Evolutionary conservation across 1,140 invertebrate genomes (phyloP), one percentile per base, ranked within the genome.

Genomic region (Tigriopus japonicus): DNA sequence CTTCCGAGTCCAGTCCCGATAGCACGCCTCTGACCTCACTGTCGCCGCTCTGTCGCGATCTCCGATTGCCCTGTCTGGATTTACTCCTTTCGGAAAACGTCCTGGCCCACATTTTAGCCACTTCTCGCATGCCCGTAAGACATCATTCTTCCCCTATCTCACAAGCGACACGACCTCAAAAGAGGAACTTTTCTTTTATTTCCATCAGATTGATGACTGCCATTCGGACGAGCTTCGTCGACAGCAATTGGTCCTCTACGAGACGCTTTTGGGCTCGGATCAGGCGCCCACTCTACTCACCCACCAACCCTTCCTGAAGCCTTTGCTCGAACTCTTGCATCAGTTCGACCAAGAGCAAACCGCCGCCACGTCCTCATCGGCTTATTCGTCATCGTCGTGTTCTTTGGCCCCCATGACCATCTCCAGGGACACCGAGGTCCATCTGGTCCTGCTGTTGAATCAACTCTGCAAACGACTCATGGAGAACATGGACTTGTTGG

Each of bases 121-220:
- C 55, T 6, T 58, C 55, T 1, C 13, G 55, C 15, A 58, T 58
- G 55, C 55, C 55, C 5, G 52, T 54, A 28, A 54, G 21, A 3
- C 28, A n/a, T n/a, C n/a, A n/a, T n/a, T n/a, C n/a, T n/a, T n/a
- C n/a, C n/a, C n/a, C n/a, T n/a, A n/a, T n/a, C n/a, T n/a, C 23
- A 43, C 42, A 12, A 43, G n/a, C 10, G 12, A n/a, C 42, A 43
- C 42, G 42, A 12, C n/a, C 42, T 52, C 15, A 52, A 21, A 12
- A 15, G 51, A 35, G 3, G 28, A 35, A 35, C 52, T 23, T 54
- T 52, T 12, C 23, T 9, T 52, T 21, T n/a, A 13, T 17, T 54
- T 13, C 13, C 5, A 23, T 21, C 17, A 54, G 52, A 40, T 58
- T n/a, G 15, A 58, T 40, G 40, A 17, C 9, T 28, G 42, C 7